Conservation (phyloP, 2,888 invertebrate genomes). For the Agrochola lychnidis region DNA sequence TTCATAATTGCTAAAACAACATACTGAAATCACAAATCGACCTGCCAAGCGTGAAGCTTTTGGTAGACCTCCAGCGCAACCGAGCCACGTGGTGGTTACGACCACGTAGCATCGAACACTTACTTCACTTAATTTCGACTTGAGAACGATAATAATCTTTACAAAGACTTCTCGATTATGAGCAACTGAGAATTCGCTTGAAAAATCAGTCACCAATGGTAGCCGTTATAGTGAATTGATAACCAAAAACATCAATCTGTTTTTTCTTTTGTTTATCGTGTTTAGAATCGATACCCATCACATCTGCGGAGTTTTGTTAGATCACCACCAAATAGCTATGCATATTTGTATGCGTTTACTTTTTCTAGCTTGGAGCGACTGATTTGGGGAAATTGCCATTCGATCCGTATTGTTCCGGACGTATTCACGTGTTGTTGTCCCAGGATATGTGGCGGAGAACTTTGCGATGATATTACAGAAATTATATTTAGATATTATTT, state of each 20-base stretch:
- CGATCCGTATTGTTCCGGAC: constrained; percentile 38
- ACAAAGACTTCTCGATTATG: background rate
- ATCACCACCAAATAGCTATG: background rate
- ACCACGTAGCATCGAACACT: background rate
- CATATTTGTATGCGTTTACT: background rate
- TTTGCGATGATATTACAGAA: background rate
- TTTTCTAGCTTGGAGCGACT: constrained; percentile 7
- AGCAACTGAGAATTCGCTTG: background rate
- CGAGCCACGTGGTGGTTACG: no score
- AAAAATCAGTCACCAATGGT: background rate
- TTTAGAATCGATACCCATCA: background rate
- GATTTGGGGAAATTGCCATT: constrained; percentile 41
- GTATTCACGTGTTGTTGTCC: constrained; percentile 13
- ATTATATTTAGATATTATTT: background rate
- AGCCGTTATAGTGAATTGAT: background rate
- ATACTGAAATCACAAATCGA: background rate
- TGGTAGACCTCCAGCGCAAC: background rate
- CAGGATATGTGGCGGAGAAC: background rate
- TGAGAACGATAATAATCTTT: background rate
- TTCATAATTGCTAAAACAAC: background rate
- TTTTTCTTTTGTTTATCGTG: background rate
- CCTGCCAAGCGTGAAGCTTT: background rate
- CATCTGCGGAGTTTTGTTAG: background rate
- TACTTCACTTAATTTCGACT: background rate
- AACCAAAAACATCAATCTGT: background rate